Evolutionary conservation across 2,113 vertebrate genomes (phyloP).

Genomic region (Upupa epops): DNA sequence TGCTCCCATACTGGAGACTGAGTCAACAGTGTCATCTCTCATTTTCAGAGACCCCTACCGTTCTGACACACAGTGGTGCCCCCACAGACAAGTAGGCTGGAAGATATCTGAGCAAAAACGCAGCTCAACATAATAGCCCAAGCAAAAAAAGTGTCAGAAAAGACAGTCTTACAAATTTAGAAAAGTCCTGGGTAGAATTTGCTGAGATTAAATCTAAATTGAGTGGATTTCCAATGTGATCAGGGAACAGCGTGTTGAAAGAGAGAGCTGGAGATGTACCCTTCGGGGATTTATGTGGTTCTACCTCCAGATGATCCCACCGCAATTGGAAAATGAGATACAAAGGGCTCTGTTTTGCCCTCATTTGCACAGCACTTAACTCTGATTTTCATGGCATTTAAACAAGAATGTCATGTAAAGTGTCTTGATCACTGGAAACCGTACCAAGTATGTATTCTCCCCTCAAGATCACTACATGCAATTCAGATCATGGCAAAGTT

Average conservation of each 20-base stretch:
- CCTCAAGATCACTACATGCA: neutral
- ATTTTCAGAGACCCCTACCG: neutral
- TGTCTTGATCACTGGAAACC: neutral
- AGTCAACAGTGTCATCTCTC: neutral
- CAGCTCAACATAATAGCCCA: neutral
- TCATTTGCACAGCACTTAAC: slow-evolving; percentile 55
- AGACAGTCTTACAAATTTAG: neutral
- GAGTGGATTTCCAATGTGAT: slow-evolving; percentile 33
- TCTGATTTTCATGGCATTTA: slow-evolving; percentile 41
- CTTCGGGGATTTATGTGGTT: slow-evolving; percentile 34
- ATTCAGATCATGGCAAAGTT: slow-evolving; percentile 15
- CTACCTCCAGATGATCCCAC: slow-evolving; percentile 48
- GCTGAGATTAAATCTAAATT: slow-evolving; percentile 27
- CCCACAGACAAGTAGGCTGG: neutral
- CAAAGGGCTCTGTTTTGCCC: slow-evolving; percentile 42
- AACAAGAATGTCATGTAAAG: slow-evolving; percentile 27
- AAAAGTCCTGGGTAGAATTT: slow-evolving; percentile 10
- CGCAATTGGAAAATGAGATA: slow-evolving; percentile 56
- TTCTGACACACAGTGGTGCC: neutral
- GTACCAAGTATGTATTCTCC: neutral
- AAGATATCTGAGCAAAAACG: neutral
- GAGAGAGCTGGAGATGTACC: slow-evolving; percentile 1
- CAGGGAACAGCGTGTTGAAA: neutral
- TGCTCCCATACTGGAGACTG: neutral
- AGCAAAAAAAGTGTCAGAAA: neutral